Conservation (phyloP, 2,113 vertebrate species). For the Cranoglanis bouderius region DNA sequence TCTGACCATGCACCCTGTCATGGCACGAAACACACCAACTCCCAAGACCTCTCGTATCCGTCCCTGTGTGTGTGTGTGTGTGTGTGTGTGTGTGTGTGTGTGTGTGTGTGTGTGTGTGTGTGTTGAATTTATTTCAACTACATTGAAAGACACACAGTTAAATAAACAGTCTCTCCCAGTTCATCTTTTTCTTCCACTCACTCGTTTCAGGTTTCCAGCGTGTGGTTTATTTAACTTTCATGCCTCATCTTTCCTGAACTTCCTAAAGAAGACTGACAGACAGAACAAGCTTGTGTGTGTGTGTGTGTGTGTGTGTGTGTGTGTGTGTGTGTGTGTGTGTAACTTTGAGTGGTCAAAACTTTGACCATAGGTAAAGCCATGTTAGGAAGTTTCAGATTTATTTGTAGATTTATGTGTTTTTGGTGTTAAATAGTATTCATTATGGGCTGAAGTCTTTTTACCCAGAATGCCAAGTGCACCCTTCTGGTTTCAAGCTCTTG, state of each 20-base stretch:
- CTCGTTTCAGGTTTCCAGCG: conserved; percentile 30
- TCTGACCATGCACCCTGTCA: conserved; percentile 3
- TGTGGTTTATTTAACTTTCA: conserved; percentile 37
- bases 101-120: conserved; percentile 1
- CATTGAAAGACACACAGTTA: conserved; percentile 49
- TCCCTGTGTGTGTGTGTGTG: conserved; percentile 38
- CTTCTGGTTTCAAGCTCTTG: not conserved
- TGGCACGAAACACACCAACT: conserved; percentile 26
- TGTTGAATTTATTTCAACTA: conserved; percentile 53
- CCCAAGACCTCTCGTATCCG: conserved; percentile 22
- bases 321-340: not conserved
- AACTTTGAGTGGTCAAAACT: not conserved
- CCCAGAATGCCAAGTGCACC: not conserved
- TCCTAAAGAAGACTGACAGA: conserved; percentile 39
- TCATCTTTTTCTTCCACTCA: conserved; percentile 41
- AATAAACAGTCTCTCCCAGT: conserved; percentile 51
- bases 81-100: not conserved
- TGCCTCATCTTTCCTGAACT: conserved; percentile 42
- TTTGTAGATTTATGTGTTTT: not conserved
- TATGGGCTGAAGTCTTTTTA: not conserved
- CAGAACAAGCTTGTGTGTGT: conserved; percentile 12
- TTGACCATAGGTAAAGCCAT: not conserved
- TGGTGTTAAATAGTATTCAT: not conserved
- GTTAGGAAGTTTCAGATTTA: not conserved
- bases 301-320: not conserved